These are phyloP conservation scores for Amphipoea oculea DNA, from an alignment of 2,888 invertebrate genomes.

Conservation along the genomic window DNA sequence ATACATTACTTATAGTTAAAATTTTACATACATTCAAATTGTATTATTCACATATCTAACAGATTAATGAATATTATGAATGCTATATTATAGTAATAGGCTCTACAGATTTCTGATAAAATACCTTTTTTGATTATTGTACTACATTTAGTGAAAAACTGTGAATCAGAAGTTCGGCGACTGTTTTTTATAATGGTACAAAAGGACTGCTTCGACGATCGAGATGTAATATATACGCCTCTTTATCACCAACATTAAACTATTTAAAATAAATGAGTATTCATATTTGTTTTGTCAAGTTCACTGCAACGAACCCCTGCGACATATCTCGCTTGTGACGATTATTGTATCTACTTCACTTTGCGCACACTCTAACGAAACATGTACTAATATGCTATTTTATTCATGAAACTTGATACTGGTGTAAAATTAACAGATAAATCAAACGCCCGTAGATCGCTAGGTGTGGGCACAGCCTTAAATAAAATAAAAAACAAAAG, in stretches of 20 bases:
- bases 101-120: slow-evolving; percentile 44
- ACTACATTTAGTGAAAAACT: slow-evolving; percentile 31
- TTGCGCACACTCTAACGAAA: slow-evolving; percentile 8
- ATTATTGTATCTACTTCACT: slow-evolving; percentile 17
- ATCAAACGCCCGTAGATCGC: slow-evolving; percentile 64
- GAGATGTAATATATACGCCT: slow-evolving; percentile 43
- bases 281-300: slow-evolving; percentile 30
- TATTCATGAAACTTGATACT: slow-evolving; percentile 23
- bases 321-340: slow-evolving; percentile 23
- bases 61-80: slow-evolving; percentile 47
- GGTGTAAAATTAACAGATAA: slow-evolving; percentile 30
- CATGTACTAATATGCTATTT: slow-evolving; percentile 22
- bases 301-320: slow-evolving; percentile 7
- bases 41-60: slow-evolving; percentile 60
- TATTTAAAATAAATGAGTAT: slow-evolving; percentile 22
- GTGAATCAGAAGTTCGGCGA: slow-evolving; percentile 27
- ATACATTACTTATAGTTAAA: slow-evolving; percentile 23
- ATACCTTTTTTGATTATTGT: slow-evolving; percentile 43
- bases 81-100: slow-evolving; percentile 46
- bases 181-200: slow-evolving; percentile 32
- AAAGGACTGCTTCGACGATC: slow-evolving; percentile 42
- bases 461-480: slow-evolving; percentile 67
- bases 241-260: slow-evolving; percentile 40
- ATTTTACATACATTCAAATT: slow-evolving; percentile 38
- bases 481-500: slow-evolving; percentile 33